These are phyloP conservation scores for Syncerus caffer DNA, from an alignment of 2,797 vertebrate species.

Conservation along the genomic window DNA sequence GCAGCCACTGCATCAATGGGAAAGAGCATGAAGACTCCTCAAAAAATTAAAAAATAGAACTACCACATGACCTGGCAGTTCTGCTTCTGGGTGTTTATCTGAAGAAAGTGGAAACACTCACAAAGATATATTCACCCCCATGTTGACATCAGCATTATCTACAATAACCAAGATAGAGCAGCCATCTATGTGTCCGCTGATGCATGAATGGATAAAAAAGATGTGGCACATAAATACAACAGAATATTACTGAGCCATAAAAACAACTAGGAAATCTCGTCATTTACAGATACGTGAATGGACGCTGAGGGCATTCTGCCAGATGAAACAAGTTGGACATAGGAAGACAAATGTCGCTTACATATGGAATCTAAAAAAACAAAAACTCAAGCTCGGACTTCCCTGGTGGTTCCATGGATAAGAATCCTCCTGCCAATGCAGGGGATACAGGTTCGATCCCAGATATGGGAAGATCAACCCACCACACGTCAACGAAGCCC, in stretches of 20 bases:
- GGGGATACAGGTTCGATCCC: not conserved
- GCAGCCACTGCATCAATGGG: rapidly evolving
- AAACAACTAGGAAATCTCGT: not conserved
- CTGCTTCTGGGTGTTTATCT: not conserved
- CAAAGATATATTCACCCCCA: rapidly evolving
- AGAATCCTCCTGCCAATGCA: not conserved
- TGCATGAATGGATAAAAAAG: rapidly evolving
- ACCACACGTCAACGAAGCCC: not conserved
- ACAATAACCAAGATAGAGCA: rapidly evolving
- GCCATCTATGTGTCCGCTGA: rapidly evolving
- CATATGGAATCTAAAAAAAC: not conserved
- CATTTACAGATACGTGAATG: rapidly evolving
- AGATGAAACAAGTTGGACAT: not conserved
- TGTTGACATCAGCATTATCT: too few relatives aligned
- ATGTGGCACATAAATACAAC: rapidly evolving
- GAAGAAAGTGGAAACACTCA: not conserved
- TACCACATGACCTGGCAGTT: too few relatives aligned
- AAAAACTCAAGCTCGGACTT: not conserved
- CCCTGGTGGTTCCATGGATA: rapidly evolving
- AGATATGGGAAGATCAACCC: not conserved
- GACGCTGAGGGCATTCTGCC: not conserved
- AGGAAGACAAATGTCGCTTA: not conserved
- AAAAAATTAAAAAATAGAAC: rapidly evolving
- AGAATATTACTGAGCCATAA: not conserved
- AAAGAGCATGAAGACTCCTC: rapidly evolving